Conservation (phyloP, 2,797 vertebrate genomes). For the Xenops minutus region DNA sequence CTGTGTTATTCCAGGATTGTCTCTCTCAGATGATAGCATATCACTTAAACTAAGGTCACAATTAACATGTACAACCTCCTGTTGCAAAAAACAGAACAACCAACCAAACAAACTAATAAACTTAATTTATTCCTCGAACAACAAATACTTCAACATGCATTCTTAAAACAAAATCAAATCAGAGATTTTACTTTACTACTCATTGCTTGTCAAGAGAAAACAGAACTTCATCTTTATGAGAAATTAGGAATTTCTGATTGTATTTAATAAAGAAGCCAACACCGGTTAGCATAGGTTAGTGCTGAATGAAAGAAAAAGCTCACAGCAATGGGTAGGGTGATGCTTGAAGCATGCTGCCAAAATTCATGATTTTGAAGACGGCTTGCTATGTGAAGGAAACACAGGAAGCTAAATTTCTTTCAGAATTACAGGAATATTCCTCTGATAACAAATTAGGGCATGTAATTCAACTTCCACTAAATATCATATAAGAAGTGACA, state of each 20-base stretch:
- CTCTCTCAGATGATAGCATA: not conserved
- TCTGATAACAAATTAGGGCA: not conserved
- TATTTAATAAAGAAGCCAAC: not conserved
- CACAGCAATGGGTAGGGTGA: not conserved
- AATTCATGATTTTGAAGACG: not conserved
- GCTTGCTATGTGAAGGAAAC: not conserved
- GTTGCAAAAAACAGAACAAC: no score
- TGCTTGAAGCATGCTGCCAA: fast-evolving
- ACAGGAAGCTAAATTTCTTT: not conserved
- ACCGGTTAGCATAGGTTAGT: fast-evolving
- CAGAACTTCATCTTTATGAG: not conserved
- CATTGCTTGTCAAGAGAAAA: not conserved
- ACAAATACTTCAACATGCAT: not conserved
- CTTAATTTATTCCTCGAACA: not conserved
- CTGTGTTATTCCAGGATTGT: not conserved
- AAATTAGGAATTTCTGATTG: not conserved
- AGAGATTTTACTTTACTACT: not conserved
- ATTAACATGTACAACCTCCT: not conserved
- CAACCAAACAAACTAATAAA: no score
- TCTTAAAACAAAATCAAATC: not conserved
- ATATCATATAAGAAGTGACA: not conserved
- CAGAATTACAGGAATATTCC: not conserved
- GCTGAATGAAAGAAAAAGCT: not conserved
- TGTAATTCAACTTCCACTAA: not conserved
- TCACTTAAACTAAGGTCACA: not conserved